Conservation (phyloP, 2,888 invertebrate genomes). For the Protophormia terraenovae region DNA sequence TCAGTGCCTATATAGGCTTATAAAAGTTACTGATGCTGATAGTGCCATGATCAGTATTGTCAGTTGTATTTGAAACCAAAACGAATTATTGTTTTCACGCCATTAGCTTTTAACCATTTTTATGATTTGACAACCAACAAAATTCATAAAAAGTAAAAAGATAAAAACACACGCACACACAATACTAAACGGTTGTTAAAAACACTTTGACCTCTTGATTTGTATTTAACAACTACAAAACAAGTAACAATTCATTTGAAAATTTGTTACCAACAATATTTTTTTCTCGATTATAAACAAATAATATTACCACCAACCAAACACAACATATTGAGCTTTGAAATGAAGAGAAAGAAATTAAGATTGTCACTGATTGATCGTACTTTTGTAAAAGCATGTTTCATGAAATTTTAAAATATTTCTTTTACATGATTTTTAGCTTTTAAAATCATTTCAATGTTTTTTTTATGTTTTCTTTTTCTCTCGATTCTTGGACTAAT, state of each 20-base stretch:
- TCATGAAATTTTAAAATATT: conserved; percentile 45
- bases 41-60: neutral
- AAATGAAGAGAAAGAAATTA: neutral
- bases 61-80: conserved; percentile 20
- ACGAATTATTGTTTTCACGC: conserved; percentile 75
- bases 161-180: no score
- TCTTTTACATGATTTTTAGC: conserved; percentile 28
- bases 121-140: conserved; percentile 53
- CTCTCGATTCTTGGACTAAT: neutral
- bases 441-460: conserved; percentile 28
- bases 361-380: conserved; percentile 79
- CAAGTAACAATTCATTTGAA: conserved; percentile 45
- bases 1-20: neutral
- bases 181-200: conserved; percentile 25
- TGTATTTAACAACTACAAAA: conserved; percentile 22
- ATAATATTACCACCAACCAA: conserved; percentile 64
- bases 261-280: conserved; percentile 22
- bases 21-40: neutral
- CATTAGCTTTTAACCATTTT: conserved; percentile 68
- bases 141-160: conserved; percentile 11
- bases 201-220: conserved; percentile 55
- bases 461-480: neutral
- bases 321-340: conserved; percentile 37
- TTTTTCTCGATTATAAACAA: conserved; percentile 3
- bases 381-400: conserved; percentile 55